Evolutionary conservation across 1,140 invertebrate species (phyloP), one percentile per base, ranked within the genome.

Genomic region (Trichonephila clavata): DNA sequence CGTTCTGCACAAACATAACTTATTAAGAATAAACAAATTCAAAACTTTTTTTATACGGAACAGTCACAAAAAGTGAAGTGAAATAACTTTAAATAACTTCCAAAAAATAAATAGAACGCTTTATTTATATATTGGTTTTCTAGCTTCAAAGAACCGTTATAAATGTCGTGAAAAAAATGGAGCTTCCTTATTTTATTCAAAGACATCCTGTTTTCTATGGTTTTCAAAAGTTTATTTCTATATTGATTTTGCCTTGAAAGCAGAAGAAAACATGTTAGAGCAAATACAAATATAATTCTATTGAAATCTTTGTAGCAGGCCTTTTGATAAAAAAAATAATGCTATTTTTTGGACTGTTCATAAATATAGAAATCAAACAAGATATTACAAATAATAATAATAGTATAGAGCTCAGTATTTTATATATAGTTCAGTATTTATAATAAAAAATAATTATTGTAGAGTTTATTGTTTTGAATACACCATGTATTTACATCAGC

Each of bases 11-110:
- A 77, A 77, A 77, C 68, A 77, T 32, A 27, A 16, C 68, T 77
- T 77, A 77, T 77, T 77, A 77, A 77, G 27, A 77, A 77, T 77
- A 77, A 77, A 77, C 68, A 77, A 77, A 18, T 18, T 71, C 24
- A 8, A 8, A 27, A 32, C 27, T 77, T 32, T 16, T 14, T 77
- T 77, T 20, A 32, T 3, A 14, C 14, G 4, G 24, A 24, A 27
- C 27, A 32, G 16, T 32, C 7, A 2, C 5, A 77, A 77, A 77
- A 71, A 77, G 27, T 32, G 68, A 77, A 27, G 68, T 77, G 27
- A 77, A 77, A 27, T 77, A 77, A 27, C 6, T 77, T 77, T 39
- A 24, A 77, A 77, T 77, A 77, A 77, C 24, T 14, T 32, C 0
- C n/a, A 24, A 77, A 77, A 68, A 77, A 32, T 39, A 27, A 77